phyloP scores from a whole-genome alignment of 2,797 vertebrate genomes.

The Danio tinwini region DNA sequence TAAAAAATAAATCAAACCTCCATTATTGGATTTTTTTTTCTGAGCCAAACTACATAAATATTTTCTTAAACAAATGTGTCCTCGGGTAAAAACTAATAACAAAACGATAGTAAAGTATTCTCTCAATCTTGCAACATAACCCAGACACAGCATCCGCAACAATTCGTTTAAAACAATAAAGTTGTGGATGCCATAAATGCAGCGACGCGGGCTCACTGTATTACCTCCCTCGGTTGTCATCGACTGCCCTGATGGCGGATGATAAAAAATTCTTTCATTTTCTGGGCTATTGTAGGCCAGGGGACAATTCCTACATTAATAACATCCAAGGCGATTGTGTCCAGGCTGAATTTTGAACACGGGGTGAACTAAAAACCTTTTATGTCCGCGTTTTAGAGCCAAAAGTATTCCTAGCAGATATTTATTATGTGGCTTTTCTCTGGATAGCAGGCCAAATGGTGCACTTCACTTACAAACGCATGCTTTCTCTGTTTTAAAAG shows the following conservation, averaged over 20 bases:
- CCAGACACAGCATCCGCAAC: conserved; percentile 14
- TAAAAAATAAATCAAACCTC: too few relatives aligned
- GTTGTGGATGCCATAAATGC: conserved; percentile 50
- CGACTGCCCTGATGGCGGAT: conserved; percentile 41
- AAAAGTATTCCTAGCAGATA: conserved; percentile 15
- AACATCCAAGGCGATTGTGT: conserved; percentile 33
- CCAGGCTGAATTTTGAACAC: conserved; percentile 1
- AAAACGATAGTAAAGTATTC: conserved; percentile 23
- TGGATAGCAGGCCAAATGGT: conserved; percentile 4
- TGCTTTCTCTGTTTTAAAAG: conserved; percentile 5
- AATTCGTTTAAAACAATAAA: conserved; percentile 56
- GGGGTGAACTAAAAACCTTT: conserved; percentile 41
- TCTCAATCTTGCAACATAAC: conserved; percentile 43
- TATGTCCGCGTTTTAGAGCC: conserved; percentile 25
- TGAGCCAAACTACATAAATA: not conserved
- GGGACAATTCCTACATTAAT: conserved; percentile 60
- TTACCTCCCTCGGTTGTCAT: conserved; percentile 56
- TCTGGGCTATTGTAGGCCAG: conserved; percentile 58
- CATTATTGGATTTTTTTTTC: not conserved
- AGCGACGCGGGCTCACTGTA: conserved; percentile 27
- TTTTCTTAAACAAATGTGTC: conserved; percentile 35
- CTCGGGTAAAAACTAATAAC: conserved; percentile 38
- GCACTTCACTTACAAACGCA: conserved; percentile 2
- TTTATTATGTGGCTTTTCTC: conserved; percentile 5
- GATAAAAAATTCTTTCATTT: conserved; percentile 63